These are phyloP conservation scores for Pyrrhia umbra DNA, from an alignment of 2,888 invertebrate genomes.

Conservation along the genomic window DNA sequence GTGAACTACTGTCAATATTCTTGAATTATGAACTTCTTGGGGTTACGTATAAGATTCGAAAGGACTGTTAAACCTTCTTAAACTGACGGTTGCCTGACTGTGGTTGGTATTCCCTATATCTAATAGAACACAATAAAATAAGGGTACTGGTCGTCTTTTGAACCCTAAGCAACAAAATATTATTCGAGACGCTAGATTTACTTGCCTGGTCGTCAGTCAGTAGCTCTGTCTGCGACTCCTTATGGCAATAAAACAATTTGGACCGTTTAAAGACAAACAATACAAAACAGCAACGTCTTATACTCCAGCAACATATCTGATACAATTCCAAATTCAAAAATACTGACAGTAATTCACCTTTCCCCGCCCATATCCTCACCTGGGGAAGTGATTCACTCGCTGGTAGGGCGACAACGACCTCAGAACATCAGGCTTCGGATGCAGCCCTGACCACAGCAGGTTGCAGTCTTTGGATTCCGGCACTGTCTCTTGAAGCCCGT, in stretches of 20 bases:
- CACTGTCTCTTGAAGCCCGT: constrained; percentile 93
- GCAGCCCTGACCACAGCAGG: constrained; percentile 97
- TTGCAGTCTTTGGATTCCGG: constrained; percentile 93
- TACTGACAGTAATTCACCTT: constrained; percentile 61
- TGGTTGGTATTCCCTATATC: neutral
- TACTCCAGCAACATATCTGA: neutral
- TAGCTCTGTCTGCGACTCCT: no score
- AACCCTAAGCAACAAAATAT: neutral
- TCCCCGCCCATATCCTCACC: constrained; percentile 82
- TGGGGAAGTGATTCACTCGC: constrained; percentile 98
- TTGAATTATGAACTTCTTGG: constrained; percentile 42
- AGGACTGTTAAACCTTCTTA: no score
- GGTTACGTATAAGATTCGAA: no score
- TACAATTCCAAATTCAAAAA: constrained; percentile 38
- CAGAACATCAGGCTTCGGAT: constrained; percentile 97
- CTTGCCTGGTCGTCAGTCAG: no score
- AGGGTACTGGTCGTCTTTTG: neutral
- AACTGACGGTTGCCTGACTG: no score
- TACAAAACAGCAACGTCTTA: neutral
- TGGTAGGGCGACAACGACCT: constrained; percentile 96
- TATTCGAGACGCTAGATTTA: neutral
- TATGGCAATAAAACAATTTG: neutral
- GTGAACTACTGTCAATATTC: constrained; percentile 57
- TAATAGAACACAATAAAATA: neutral
- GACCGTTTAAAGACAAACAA: neutral